Conservation (phyloP, 2,113 vertebrate genomes). For the Antigone vipio region DNA sequence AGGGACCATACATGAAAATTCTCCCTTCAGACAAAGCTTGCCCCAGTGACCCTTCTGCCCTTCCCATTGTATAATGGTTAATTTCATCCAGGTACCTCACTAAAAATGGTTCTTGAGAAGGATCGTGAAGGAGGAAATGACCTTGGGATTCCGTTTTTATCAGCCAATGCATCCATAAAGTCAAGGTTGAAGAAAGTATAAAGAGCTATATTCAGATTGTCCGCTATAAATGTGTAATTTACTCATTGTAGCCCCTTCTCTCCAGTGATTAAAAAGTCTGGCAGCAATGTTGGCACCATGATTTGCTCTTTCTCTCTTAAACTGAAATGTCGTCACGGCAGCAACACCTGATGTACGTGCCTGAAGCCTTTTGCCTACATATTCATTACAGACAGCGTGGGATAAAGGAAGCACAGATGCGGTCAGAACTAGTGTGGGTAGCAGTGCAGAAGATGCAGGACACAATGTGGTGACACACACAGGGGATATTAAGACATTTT, state of each 20-base stretch:
- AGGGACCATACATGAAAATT: background rate
- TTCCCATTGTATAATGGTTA: background rate
- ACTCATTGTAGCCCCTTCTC: background rate
- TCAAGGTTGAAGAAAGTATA: background rate
- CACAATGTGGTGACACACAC: background rate
- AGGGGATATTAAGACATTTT: background rate
- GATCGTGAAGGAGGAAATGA: background rate
- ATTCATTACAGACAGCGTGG: background rate
- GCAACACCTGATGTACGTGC: background rate
- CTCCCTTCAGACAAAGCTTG: background rate
- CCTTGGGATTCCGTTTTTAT: background rate
- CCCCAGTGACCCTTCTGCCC: background rate
- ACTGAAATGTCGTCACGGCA: background rate
- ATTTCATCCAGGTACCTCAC: background rate
- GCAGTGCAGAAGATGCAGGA: background rate
- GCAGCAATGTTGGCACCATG: background rate
- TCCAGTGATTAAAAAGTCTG: background rate
- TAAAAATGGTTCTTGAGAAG: background rate
- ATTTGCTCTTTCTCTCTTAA: background rate
- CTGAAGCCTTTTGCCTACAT: background rate
- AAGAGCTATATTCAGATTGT: background rate
- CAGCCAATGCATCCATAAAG: background rate
- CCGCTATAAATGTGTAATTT: background rate
- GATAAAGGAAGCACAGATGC: background rate
- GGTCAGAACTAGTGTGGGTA: background rate